A percentile compares a stretch with the other conserved stretches of the same genome.
These are phyloP conservation scores for Okamejei kenojei DNA, from an alignment of 2,797 vertebrate species.

Conservation along the genomic window DNA sequence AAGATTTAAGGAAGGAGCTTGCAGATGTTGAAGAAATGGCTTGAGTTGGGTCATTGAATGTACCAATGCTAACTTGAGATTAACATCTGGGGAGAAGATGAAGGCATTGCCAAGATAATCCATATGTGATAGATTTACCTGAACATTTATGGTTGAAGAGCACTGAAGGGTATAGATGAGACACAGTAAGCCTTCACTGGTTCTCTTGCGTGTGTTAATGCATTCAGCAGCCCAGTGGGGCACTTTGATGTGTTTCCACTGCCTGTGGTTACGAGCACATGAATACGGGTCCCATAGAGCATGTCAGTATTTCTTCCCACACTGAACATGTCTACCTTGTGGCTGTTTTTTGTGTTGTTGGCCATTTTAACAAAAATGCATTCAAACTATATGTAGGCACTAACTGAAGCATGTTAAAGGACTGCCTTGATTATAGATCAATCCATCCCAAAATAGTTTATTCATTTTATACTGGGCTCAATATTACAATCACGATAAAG, in stretches of 20 bases:
- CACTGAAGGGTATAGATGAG: not conserved
- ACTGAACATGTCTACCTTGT: not conserved
- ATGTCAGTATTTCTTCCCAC: not conserved
- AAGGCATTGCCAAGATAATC: not conserved
- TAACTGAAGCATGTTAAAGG: not conserved
- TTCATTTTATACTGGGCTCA: not conserved
- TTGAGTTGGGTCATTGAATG: not conserved
- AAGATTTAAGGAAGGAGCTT: not conserved
- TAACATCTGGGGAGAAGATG: not conserved
- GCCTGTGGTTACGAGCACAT: too few species aligned
- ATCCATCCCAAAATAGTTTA: not conserved
- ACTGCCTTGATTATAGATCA: not conserved
- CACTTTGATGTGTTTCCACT: not conserved
- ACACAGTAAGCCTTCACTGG: not conserved
- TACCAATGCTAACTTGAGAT: not conserved
- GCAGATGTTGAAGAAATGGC: not conserved
- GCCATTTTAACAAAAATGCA: not conserved
- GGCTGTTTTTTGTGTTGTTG: not conserved
- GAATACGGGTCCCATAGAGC: not conserved
- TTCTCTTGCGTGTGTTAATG: not conserved
- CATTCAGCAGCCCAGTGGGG: not conserved
- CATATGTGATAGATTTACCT: not conserved
- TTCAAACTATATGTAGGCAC: not conserved
- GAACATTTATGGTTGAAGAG: not conserved
- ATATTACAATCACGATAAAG: not conserved